Evolutionary conservation across 2,113 vertebrate genomes (phyloP).

Genomic region (Centropus unirufus): DNA sequence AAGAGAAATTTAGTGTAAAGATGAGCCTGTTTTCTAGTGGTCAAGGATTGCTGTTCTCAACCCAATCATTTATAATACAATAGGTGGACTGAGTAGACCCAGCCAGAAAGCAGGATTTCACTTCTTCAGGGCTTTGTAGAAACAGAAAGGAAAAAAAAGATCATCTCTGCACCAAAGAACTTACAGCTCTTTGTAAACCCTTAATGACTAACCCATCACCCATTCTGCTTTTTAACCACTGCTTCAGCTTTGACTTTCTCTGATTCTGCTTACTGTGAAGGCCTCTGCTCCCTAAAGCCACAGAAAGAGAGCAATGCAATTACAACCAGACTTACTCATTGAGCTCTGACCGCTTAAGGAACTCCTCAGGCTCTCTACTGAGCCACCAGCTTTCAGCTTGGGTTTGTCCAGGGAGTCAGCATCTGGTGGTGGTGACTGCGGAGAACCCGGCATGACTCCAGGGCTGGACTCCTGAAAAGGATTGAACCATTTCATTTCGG

Average conservation of each 20-base stretch:
- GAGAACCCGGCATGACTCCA: slow-evolving; percentile 85
- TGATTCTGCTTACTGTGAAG: not conserved
- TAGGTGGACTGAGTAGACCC: not conserved
- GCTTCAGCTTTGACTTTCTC: not conserved
- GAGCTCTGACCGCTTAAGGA: slow-evolving; percentile 98
- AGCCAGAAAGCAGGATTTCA: not conserved
- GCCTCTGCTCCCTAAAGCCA: not conserved
- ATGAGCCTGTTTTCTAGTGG: not conserved
- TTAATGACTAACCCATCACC: not conserved
- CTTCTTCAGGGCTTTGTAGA: not conserved
- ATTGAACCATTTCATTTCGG: not conserved
- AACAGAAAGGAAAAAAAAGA: not conserved
- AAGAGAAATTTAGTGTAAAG: not conserved
- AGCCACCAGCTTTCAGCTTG: slow-evolving; percentile 95
- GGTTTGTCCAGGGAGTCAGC: slow-evolving; percentile 89
- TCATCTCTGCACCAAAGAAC: not conserved
- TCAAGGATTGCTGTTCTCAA: not conserved
- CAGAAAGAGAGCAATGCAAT: not conserved
- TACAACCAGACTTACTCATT: slow-evolving; percentile 86
- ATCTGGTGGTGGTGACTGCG: slow-evolving; percentile 83
- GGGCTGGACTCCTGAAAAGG: slow-evolving; percentile 82
- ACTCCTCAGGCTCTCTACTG: slow-evolving; percentile 95
- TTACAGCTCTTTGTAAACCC: not conserved
- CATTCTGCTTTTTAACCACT: not conserved
- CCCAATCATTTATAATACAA: not conserved